Evolutionary conservation across 2,113 vertebrate genomes (phyloP), one percentile per base, ranked within the genome.

Genomic region (Zosterops lateralis): DNA sequence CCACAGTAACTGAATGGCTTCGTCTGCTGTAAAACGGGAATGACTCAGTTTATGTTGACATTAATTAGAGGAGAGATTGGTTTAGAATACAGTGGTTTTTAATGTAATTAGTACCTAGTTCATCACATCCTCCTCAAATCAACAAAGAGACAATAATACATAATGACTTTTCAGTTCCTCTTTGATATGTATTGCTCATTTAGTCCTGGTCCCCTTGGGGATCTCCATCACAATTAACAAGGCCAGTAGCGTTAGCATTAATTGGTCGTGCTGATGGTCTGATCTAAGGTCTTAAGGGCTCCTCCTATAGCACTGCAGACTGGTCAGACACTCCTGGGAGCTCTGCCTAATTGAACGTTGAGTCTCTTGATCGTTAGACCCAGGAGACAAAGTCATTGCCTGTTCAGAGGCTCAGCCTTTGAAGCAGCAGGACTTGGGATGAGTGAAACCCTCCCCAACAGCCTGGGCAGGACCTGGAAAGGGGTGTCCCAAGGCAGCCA

Each of bases 41-140:
- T 22, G 64, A 74, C 44, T 96, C 82, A 7, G 78, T 95, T 93
- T 84, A 28, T 86, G 66, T 47, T 70, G 87, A 51, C 76, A 24
- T 79, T 87, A 95, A 92, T 94, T 90, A 89, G 84, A 81, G 74
- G 44, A 70, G 53, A 87, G 79, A 90, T 68, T 86, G 82, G 60
- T 84, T 92, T 83, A 89, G 84, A 94, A 91, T 77, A 51, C 64
- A 87, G 51, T 74, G 65, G 2, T 79, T 95, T 93, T 97, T 61
- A 91, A 92, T 95, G 91, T 40, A 82, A 95, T 93, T 95, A 94
- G 93, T 67, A 95, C 91, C 90, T 96, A 78, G 79, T 90, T 96
- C 82, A 92, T 91, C 82, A 90, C 5, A 1, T 90, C 57, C 89
- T 83, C 81, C 80, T 88, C 89, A 70, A 92, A 96, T 92, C 95